These are phyloP conservation scores for Ictalurus punctatus DNA, from an alignment of 2,113 vertebrate genomes.

Conservation along the genomic window DNA sequence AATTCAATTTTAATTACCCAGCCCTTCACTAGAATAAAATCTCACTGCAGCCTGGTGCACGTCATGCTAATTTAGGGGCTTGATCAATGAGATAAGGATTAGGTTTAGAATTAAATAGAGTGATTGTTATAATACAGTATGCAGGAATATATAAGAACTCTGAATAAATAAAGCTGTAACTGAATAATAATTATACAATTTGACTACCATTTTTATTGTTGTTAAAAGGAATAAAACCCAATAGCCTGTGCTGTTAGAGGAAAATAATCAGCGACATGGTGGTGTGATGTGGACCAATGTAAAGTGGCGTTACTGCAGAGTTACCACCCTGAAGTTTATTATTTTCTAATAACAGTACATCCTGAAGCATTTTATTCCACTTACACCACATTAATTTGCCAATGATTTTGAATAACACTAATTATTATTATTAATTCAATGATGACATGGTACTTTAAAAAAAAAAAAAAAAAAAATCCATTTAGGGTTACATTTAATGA, in stretches of 20 bases:
- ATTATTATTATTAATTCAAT: background rate
- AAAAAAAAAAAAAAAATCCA: background rate
- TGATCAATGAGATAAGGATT: slow-evolving; percentile 11
- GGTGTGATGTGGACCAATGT: background rate
- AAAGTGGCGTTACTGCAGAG: background rate
- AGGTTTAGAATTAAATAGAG: background rate
- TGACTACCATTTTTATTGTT: no score
- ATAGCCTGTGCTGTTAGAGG: background rate
- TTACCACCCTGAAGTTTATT: background rate
- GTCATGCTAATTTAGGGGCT: slow-evolving; percentile 1
- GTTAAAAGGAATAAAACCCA: background rate
- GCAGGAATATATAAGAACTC: background rate
- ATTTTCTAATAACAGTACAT: background rate
- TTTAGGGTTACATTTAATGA: background rate
- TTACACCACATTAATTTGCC: background rate
- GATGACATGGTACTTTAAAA: background rate
- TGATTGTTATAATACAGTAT: background rate
- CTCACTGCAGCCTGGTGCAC: slow-evolving; percentile 7
- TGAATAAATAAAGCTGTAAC: background rate
- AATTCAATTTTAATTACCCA: slow-evolving; percentile 49
- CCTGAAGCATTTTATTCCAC: background rate
- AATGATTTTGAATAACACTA: background rate
- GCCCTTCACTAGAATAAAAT: slow-evolving; percentile 36
- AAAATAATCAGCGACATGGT: background rate
- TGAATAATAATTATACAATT: background rate